Conservation (phyloP, 2,113 vertebrate genomes). For the Silurus glanis region DNA sequence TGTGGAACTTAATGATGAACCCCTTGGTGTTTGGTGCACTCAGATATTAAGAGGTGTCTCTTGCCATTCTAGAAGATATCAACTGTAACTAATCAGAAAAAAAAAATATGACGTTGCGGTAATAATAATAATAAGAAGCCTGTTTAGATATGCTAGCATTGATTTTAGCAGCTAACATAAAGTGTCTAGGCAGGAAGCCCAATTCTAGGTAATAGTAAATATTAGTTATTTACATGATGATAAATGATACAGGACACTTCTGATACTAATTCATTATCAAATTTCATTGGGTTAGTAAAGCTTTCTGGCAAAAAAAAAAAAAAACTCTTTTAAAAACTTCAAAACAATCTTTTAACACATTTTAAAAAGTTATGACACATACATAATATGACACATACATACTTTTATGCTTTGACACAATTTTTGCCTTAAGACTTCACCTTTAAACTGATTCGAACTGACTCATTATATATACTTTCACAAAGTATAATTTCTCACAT, state of each 20-base stretch:
- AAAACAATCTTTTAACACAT: too few relatives aligned
- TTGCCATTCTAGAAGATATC: not conserved
- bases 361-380: too few relatives aligned
- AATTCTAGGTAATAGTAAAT: not conserved
- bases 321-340: too few relatives aligned
- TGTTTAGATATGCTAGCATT: not conserved
- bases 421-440: too few relatives aligned
- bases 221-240: not conserved
- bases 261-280: not conserved
- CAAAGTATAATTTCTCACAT: too few relatives aligned
- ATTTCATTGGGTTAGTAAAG: too few relatives aligned
- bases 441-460: too few relatives aligned
- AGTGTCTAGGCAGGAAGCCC: not conserved
- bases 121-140: not conserved
- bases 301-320: too few relatives aligned
- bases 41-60: not conserved
- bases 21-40: not conserved
- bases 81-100: not conserved
- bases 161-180: not conserved
- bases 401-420: too few relatives aligned
- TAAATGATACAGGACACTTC: too few relatives aligned
- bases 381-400: too few relatives aligned
- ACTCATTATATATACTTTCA: too few relatives aligned
- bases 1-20: not conserved
- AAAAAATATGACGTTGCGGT: not conserved